A percentile compares a stretch with the other conserved stretches of the same genome.
Conservation (phyloP, 1,140 invertebrate genomes). For the Tyrophagus putrescentiae region DNA sequence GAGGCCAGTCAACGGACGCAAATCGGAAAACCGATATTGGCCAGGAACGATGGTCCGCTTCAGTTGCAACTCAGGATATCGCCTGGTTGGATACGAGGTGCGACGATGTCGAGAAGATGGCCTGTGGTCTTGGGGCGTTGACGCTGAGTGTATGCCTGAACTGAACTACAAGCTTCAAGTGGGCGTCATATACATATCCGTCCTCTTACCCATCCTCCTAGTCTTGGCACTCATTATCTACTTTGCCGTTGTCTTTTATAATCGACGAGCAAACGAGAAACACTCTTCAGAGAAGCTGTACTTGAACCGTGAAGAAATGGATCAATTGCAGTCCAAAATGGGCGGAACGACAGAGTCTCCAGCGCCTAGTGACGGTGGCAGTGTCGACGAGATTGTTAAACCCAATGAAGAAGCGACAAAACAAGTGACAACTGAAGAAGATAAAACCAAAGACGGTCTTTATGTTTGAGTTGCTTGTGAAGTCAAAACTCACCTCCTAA, state of each 20-base stretch:
- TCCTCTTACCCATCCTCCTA: not conserved
- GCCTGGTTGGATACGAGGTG: conserved; percentile 63
- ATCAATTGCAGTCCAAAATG: not conserved
- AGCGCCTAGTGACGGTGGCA: too few relatives aligned
- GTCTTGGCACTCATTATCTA: not conserved
- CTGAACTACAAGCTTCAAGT: conserved; percentile 44
- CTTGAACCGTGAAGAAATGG: not conserved
- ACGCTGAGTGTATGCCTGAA: conserved; percentile 36
- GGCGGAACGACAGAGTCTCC: too few relatives aligned
- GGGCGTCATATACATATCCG: not conserved
- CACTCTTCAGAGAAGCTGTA: not conserved
- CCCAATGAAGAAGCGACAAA: too few relatives aligned
- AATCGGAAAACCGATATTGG: conserved; percentile 73
- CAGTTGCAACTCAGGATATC: conserved; percentile 74
- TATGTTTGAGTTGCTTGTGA: too few relatives aligned
- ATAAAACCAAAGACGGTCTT: too few relatives aligned
- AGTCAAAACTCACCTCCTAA: too few relatives aligned
- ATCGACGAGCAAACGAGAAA: not conserved
- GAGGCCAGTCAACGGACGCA: conserved; percentile 72
- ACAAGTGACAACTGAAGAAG: too few relatives aligned
- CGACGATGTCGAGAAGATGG: conserved; percentile 66
- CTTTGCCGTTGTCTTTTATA: not conserved
- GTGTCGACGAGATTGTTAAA: too few relatives aligned
- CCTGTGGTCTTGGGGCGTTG: conserved; percentile 29
- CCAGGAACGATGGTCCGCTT: conserved; percentile 74